Evolutionary conservation across 2,888 invertebrate species (phyloP).

Genomic region (Cyclophora punctaria): DNA sequence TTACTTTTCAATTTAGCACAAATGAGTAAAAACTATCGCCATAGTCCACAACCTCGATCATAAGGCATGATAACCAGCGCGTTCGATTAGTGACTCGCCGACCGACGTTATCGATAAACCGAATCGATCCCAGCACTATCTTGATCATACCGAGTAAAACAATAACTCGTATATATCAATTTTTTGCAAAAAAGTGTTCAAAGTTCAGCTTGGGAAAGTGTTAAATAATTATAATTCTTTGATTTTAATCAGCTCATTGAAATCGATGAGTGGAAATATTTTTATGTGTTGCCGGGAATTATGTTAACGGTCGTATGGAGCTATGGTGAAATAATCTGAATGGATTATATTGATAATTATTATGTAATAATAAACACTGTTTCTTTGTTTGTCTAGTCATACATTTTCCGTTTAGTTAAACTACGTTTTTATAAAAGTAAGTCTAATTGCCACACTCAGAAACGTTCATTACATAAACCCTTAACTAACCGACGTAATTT

Average conservation of each 20-base stretch:
- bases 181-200: slow-evolving; percentile 25
- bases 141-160: slow-evolving; percentile 51
- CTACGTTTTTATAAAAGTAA: too few relatives aligned
- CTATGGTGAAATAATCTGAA: too few relatives aligned
- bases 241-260: slow-evolving; percentile 7
- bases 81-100: slow-evolving; percentile 66
- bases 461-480: too few relatives aligned
- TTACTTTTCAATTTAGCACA: slow-evolving; percentile 17
- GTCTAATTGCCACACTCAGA: too few relatives aligned
- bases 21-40: slow-evolving; percentile 12
- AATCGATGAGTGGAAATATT: too few relatives aligned
- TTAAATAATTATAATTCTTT: slow-evolving; percentile 13
- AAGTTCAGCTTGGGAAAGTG: slow-evolving; percentile 5
- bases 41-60: slow-evolving; percentile 49
- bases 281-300: too few relatives aligned
- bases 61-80: slow-evolving; percentile 56
- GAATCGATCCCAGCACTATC: slow-evolving; percentile 52
- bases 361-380: too few relatives aligned
- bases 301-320: too few relatives aligned
- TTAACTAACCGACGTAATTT: too few relatives aligned
- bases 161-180: slow-evolving; percentile 43
- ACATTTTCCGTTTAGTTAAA: too few relatives aligned
- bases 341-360: too few relatives aligned
- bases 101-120: slow-evolving; percentile 61
- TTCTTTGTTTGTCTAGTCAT: too few relatives aligned